Evolutionary conservation across 2,797 vertebrate genomes (phyloP).

Genomic region (Cheracebus regulus): DNA sequence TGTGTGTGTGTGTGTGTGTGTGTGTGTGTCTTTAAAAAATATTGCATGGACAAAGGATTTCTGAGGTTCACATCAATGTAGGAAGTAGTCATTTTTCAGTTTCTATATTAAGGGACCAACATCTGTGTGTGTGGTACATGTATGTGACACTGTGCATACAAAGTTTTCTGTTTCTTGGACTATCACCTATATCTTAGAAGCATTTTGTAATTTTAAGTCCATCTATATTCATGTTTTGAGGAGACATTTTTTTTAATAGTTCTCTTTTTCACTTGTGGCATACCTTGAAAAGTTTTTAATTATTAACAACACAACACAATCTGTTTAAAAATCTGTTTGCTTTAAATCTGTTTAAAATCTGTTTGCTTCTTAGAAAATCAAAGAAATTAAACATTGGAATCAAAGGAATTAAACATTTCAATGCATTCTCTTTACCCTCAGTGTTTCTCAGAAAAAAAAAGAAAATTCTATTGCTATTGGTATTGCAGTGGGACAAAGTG

Average conservation of each 20-base stretch:
- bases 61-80: not conserved
- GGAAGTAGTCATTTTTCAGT: not conserved
- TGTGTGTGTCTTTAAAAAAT: not conserved
- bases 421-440: not conserved
- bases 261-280: not conserved
- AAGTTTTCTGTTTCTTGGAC: not conserved
- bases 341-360: not conserved
- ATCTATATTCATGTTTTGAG: not conserved
- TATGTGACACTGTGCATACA: not conserved
- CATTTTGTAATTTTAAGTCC: not conserved
- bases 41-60: not conserved
- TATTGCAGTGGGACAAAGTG: no score
- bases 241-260: not conserved
- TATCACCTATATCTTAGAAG: not conserved
- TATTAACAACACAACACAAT: not conserved
- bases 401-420: not conserved
- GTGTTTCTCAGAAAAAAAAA: not conserved
- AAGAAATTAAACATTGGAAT: not conserved
- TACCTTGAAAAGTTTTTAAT: not conserved
- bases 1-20: no score
- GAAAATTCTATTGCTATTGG: not conserved
- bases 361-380: not conserved
- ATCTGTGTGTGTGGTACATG: accelerated
- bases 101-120: not conserved
- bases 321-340: not conserved